Conservation (phyloP, 2,888 invertebrate genomes). For the Drosophila buzzatii region DNA sequence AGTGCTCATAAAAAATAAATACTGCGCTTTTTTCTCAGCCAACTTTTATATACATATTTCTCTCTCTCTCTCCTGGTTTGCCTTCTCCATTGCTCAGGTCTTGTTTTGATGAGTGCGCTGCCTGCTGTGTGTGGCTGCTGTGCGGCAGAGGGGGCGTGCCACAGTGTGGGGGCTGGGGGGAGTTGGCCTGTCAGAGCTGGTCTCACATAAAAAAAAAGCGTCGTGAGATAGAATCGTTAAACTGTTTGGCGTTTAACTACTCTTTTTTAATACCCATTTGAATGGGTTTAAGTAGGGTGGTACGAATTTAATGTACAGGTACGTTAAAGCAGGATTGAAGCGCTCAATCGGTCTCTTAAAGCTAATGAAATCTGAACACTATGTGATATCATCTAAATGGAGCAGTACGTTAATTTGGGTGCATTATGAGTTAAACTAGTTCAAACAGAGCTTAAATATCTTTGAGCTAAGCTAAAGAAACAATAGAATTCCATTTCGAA, state of each 20-base stretch:
- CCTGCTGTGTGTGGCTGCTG: slow-evolving; percentile 6
- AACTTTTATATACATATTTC: slow-evolving; percentile 11
- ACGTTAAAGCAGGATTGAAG: neutral
- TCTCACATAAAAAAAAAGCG: slow-evolving; percentile 59
- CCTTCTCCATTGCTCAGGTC: slow-evolving; percentile 45
- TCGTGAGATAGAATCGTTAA: slow-evolving; percentile 69
- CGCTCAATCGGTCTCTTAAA: neutral
- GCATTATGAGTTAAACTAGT: no score
- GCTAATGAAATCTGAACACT: no score
- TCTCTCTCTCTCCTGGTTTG: slow-evolving; percentile 14
- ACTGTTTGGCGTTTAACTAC: slow-evolving; percentile 42
- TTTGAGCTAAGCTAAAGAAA: no score
- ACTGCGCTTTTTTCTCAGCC: slow-evolving; percentile 56
- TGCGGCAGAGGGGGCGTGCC: slow-evolving; percentile 4
- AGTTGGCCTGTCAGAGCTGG: slow-evolving; percentile 27
- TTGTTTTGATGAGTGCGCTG: slow-evolving; percentile 39
- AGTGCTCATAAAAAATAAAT: slow-evolving; percentile 75
- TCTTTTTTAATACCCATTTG: slow-evolving; percentile 11
- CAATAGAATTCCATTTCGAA: no score
- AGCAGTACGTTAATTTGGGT: no score
- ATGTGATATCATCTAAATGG: no score
- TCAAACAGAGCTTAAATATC: no score
- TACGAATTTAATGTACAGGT: neutral
- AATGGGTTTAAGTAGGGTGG: neutral
- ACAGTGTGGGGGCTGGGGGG: neutral